These are phyloP conservation scores for Stenolophus ochropezus DNA, from an alignment of 2,888 invertebrate genomes.

Conservation along the genomic window DNA sequence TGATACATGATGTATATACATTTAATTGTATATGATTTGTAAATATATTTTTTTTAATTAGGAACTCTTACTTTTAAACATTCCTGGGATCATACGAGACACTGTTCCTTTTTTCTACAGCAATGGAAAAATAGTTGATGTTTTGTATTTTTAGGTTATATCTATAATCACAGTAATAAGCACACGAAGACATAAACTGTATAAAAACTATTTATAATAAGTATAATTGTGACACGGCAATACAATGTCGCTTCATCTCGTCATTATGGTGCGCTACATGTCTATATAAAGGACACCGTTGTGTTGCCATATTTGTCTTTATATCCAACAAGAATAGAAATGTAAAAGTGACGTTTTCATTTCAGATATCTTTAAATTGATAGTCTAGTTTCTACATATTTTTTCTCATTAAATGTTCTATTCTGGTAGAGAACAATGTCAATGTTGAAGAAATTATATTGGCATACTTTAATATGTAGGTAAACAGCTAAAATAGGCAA, in stretches of 20 bases:
- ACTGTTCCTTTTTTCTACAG: too few relatives aligned
- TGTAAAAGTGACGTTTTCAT: conserved; percentile 26
- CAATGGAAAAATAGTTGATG: too few relatives aligned
- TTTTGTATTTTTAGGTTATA: not conserved
- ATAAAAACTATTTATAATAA: conserved; percentile 30
- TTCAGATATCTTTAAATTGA: conserved; percentile 25
- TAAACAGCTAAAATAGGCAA: not conserved
- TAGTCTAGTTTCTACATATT: conserved; percentile 15
- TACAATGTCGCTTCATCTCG: not conserved
- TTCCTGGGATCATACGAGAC: too few relatives aligned
- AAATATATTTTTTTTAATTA: too few relatives aligned
- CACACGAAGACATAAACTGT: not conserved
- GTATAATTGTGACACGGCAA: conserved; percentile 3
- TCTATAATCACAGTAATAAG: conserved; percentile 22
- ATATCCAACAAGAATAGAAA: conserved; percentile 4
- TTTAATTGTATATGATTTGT: too few relatives aligned
- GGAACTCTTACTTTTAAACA: too few relatives aligned
- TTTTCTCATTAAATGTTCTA: not conserved
- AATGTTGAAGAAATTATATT: not conserved
- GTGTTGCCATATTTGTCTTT: conserved; percentile 26
- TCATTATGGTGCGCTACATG: conserved; percentile 32
- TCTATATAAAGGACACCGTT: conserved; percentile 10
- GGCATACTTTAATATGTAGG: not conserved
- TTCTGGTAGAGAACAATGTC: not conserved
- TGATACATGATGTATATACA: too few relatives aligned